Percentiles rank a stretch among this genome's conserved stretches.
Conservation (phyloP, 2,888 invertebrate genomes). For the Lissonota sp. region DNA sequence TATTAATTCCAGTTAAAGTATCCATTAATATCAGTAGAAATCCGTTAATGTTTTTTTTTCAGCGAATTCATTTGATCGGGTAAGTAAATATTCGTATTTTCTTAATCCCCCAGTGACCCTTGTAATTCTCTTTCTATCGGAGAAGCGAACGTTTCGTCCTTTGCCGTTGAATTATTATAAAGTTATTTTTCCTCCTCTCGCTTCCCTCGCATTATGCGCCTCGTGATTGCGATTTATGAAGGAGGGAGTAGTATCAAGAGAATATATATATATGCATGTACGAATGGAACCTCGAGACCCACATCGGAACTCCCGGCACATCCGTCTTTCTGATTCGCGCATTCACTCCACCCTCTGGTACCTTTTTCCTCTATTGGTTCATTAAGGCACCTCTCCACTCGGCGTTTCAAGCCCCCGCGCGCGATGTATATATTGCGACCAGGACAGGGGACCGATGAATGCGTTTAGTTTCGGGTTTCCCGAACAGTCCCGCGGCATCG, state of each 20-base stretch:
- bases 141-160: slow-evolving; percentile 44
- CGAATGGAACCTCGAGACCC: too few species aligned
- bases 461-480: slow-evolving; percentile 52
- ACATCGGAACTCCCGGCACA: slow-evolving; percentile 20
- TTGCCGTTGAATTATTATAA: slow-evolving; percentile 73
- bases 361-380: slow-evolving; percentile 75
- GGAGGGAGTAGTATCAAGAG: slow-evolving; percentile 25
- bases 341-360: slow-evolving; percentile 65
- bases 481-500: slow-evolving; percentile 43
- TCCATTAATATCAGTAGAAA: not conserved
- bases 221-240: slow-evolving; percentile 79
- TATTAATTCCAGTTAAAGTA: not conserved
- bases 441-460: slow-evolving; percentile 15
- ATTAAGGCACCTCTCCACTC: slow-evolving; percentile 68
- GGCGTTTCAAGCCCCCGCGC: slow-evolving; percentile 32
- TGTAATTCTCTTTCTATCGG: slow-evolving; percentile 39
- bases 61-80: not conserved
- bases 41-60: not conserved
- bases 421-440: slow-evolving; percentile 30
- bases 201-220: slow-evolving; percentile 40
- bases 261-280: slow-evolving; percentile 13
- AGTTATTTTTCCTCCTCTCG: slow-evolving; percentile 61
- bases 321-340: slow-evolving; percentile 51
- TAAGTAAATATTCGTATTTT: not conserved
- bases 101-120: slow-evolving; percentile 18